Percentiles rank a stretch among this genome's conserved stretches.
Conservation (phyloP, 2,113 vertebrate genomes). For the Osmerus mordax region DNA sequence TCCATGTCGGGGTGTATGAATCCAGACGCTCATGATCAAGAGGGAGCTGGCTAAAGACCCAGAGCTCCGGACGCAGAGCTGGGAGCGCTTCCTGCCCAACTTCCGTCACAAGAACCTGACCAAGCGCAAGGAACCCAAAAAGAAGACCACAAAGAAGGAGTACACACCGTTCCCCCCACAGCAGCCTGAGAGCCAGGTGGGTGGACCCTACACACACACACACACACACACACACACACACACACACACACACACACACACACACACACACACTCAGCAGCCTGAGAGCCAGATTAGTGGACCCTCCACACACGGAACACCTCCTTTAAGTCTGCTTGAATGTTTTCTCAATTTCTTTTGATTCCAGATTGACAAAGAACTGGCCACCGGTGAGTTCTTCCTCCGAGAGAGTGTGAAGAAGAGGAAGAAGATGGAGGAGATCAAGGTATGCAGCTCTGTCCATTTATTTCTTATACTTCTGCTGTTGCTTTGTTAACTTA, state of each 20-base stretch:
- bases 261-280: slow-evolving; percentile 1
- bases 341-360: not conserved
- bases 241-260: slow-evolving; percentile 7
- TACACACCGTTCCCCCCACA: slow-evolving; percentile 95
- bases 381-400: slow-evolving; percentile 95
- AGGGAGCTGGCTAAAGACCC: slow-evolving; percentile 89
- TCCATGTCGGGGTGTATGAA: too few species aligned
- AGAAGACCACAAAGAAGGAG: slow-evolving; percentile 87
- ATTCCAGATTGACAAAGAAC: slow-evolving; percentile 85
- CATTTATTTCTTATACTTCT: not conserved
- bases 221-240: slow-evolving; percentile 13
- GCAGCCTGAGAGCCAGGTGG: slow-evolving; percentile 92
- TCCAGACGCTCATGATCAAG: slow-evolving; percentile 96
- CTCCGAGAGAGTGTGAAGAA: slow-evolving; percentile 87
- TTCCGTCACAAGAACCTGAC: slow-evolving; percentile 90
- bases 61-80: slow-evolving; percentile 83
- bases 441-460: slow-evolving; percentile 76
- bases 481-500: not conserved
- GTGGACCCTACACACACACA: slow-evolving; percentile 29
- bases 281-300: slow-evolving; percentile 24
- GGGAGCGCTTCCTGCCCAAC: slow-evolving; percentile 94
- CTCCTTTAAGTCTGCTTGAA: not conserved
- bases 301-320: not conserved
- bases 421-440: slow-evolving; percentile 83
- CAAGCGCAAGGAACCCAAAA: slow-evolving; percentile 90